Evolutionary conservation across 53 echinoderm and acorn worm genomes (phyloP).

Genomic region (Apostichopus leukothele): DNA sequence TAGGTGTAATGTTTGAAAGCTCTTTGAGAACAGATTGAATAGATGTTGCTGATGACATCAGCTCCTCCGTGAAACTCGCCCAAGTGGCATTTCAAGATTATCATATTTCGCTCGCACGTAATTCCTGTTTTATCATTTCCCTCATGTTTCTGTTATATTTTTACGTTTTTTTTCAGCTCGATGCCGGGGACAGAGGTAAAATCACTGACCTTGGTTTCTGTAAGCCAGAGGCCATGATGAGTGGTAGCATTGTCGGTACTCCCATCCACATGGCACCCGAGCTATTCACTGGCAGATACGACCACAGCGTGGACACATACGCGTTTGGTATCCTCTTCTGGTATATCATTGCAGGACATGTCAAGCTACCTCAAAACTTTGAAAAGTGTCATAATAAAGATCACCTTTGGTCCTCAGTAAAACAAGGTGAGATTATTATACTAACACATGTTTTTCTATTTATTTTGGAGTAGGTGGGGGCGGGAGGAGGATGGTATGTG

Average conservation of each 20-base stretch:
- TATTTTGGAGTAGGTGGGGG: not conserved
- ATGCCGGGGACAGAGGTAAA: constrained; percentile 87
- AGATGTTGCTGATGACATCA: no score
- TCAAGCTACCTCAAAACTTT: constrained; percentile 80
- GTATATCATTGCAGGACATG: constrained; percentile 96
- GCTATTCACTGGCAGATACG: constrained; percentile 95
- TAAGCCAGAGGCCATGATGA: constrained; percentile 99
- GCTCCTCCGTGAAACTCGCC: no score
- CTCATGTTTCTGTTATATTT: not conserved
- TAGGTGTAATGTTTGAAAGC: no score
- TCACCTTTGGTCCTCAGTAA: constrained; percentile 96
- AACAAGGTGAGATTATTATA: constrained; percentile 65
- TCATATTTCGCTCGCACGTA: no score
- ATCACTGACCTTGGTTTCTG: constrained; percentile 99
- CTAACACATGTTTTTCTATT: not conserved
- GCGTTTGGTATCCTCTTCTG: constrained; percentile 99
- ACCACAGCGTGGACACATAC: constrained; percentile 96
- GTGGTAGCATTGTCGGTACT: constrained; percentile 98
- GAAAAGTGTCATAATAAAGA: constrained; percentile 99
- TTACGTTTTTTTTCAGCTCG: constrained; percentile 61
- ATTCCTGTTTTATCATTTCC: no score
- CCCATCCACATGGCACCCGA: constrained; percentile 99
- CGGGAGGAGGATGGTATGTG: no score
- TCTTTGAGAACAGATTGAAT: no score
- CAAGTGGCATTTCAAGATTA: no score